Evolutionary conservation across 2,888 invertebrate species (phyloP).

Genomic region (Teleiodes luculella): DNA sequence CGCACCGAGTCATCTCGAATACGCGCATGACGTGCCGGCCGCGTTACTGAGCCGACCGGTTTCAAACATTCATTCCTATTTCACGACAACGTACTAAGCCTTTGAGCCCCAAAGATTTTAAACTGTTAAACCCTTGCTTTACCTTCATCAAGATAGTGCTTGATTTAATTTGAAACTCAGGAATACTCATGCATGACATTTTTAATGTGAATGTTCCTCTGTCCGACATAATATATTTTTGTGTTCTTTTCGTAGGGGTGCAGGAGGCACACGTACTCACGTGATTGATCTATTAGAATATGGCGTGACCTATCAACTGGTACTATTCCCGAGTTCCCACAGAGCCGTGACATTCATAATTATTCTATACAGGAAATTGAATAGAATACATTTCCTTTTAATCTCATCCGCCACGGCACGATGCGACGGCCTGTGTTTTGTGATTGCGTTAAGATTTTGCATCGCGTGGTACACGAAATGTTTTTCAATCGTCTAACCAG

Average conservation of each 20-base stretch:
- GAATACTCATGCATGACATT: constrained; percentile 8
- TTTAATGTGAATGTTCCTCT: no score
- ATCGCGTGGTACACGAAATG: constrained; percentile 48
- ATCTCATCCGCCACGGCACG: constrained; percentile 11
- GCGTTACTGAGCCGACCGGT: constrained; percentile 10
- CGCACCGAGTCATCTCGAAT: constrained; percentile 30
- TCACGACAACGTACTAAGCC: constrained; percentile 18
- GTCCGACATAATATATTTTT: no score
- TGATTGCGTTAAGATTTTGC: constrained; percentile 35
- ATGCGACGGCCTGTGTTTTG: constrained; percentile 17
- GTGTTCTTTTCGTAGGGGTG: neutral
- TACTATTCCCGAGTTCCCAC: constrained; percentile 36
- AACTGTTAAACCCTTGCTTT: neutral
- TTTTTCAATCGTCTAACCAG: constrained; percentile 60
- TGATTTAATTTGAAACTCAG: constrained; percentile 15
- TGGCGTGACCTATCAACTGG: constrained; percentile 59
- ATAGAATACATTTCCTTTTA: constrained; percentile 13
- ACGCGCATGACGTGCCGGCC: constrained; percentile 26
- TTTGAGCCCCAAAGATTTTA: constrained; percentile 2
- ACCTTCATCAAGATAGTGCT: constrained; percentile 11
- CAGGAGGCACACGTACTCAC: constrained; percentile 33
- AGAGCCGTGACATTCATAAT: constrained; percentile 59
- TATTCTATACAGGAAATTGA: constrained; percentile 35
- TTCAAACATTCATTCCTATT: constrained; percentile 63
- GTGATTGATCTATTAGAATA: constrained; percentile 47